Base-by-base conservation (phyloP, 2,888 invertebrate species). In the Auanema sp. region DNA sequence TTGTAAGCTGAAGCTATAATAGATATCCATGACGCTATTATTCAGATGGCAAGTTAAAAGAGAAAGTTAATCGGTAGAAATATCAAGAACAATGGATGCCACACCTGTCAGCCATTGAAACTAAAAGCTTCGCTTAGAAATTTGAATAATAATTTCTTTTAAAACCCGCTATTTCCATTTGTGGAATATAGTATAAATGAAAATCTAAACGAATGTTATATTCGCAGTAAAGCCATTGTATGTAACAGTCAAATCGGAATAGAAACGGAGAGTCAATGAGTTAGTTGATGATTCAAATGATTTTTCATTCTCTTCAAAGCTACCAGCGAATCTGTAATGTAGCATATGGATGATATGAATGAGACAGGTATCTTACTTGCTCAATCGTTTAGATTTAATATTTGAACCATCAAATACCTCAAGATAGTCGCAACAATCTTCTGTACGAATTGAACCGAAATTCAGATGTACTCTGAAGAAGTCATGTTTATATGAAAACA, bases 361-460 rank as follows among this genome's bases (percentile, higher is more conserved):
- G n/a, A n/a, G n/a, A n/a, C n/a, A n/a, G n/a, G n/a, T n/a, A n/a
- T 52, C 42, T 51, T 42, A 33, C 56, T 33, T 56, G 55, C 6
- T 25, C 47, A 43, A 59, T 1, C 47, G 33, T 54, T 10, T 49
- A n/a, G 53, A 43, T 16, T 43, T 47, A 2, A 23, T 4, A 16
- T 33, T 47, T 5, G 25, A 24, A 8, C 60, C 60, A 43, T 60
- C 60, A 42, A 54, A 60, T 12, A 60, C 54, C 14, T 60, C 54
- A 11, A 60, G 25, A 21, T 60, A 54, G 21, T 60, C 60, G 25
- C 60, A 60, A 23, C 60, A 60, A n/a, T 49, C 42, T 21, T 60
- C 60, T 12, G 60, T 54, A 14, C 55, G 42, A 6, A 60, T 14
- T 53, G 23, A 54, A 14, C 21, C n/a, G 12, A 60, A 43, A 12